Evolutionary conservation across 2,113 vertebrate genomes (phyloP).

Genomic region (Coreoperca whiteheadi): DNA sequence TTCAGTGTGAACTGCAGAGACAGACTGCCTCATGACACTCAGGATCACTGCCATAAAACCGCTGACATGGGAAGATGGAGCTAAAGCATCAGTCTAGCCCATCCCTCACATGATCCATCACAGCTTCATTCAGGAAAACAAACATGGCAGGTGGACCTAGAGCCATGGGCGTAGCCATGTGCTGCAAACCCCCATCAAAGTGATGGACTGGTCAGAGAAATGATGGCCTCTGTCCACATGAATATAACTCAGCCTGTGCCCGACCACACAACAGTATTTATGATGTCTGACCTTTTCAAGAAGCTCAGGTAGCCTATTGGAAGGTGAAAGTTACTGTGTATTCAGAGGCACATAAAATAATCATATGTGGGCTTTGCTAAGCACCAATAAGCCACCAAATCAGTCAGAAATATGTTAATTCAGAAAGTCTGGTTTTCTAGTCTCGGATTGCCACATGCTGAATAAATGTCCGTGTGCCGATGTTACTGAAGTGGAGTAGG

Average conservation of each 20-base stretch:
- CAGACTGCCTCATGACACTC: constrained; percentile 46
- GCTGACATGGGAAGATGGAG: constrained; percentile 56
- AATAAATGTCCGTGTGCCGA: constrained; percentile 15
- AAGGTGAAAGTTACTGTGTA: constrained; percentile 26
- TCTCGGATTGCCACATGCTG: constrained; percentile 13
- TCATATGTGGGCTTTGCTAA: not conserved
- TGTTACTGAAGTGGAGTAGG: constrained; percentile 11
- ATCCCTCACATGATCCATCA: constrained; percentile 51
- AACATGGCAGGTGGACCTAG: constrained; percentile 37
- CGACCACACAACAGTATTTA: constrained; percentile 44
- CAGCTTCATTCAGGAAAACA: constrained; percentile 27
- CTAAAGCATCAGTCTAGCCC: constrained; percentile 31
- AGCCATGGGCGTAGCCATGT: constrained; percentile 39
- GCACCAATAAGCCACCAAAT: constrained; percentile 12
- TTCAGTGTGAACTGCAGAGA: constrained; percentile 38
- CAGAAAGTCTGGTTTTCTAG: constrained; percentile 11
- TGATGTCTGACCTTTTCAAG: constrained; percentile 24
- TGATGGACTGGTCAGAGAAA: constrained; percentile 52
- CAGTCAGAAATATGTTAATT: constrained; percentile 9
- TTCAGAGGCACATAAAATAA: constrained; percentile 30
- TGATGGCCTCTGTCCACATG: constrained; percentile 48
- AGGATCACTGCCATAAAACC: constrained; percentile 67
- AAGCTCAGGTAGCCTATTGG: constrained; percentile 13
- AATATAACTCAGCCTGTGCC: constrained; percentile 49
- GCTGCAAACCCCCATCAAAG: constrained; percentile 55